Base-by-base conservation (phyloP, 2,797 vertebrate genomes). In the Alosa sapidissima region DNA sequence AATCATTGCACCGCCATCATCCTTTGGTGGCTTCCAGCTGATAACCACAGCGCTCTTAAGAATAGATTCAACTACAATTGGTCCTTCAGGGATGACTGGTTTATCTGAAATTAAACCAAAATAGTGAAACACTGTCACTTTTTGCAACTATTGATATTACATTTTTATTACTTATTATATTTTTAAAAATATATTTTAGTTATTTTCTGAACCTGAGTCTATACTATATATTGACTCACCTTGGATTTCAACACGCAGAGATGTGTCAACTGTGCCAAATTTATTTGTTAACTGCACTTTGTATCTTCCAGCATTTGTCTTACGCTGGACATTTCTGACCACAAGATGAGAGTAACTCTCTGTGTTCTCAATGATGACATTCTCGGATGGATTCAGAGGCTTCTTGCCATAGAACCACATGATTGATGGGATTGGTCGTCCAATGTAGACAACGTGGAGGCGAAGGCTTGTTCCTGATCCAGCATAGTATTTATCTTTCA, bases 401-500 rank as follows among this genome's bases (percentile, higher is more conserved):
- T 99, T 99, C 92, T 99, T 98, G 89, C 94, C 95, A 0, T 97
- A 95, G 95, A 99, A 99, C 98, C 98, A 99, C 94, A 98, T 98
- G 92, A 99, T 99, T 91, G 98, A 95, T 84, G 98, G 98, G 87
- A 99, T 96, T 85, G 98, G 98, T 45, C 98, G 97, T 41, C 98
- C 98, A 81, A 99, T 99, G 87, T 99, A 99, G 83, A 98, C 96
- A 0, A 99, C 95, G 0, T 99, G 98, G 86, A 99, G 96, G 58
- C 98, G 97, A 81, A 99, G 97, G 75, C 98, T 99, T 84, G 98
- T 98, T 84, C 98, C 97, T 81, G 97, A 96, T 24, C 96, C 96
- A 52, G 96, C 96, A 0, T 92, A 95, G 87, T 99, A 99, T 89
- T 97, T 98, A 83, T 99, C 98, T 91, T 99, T 99, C 86, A 99